Conservation (phyloP, 2,888 invertebrate species). For the Cantharis lateralis region DNA sequence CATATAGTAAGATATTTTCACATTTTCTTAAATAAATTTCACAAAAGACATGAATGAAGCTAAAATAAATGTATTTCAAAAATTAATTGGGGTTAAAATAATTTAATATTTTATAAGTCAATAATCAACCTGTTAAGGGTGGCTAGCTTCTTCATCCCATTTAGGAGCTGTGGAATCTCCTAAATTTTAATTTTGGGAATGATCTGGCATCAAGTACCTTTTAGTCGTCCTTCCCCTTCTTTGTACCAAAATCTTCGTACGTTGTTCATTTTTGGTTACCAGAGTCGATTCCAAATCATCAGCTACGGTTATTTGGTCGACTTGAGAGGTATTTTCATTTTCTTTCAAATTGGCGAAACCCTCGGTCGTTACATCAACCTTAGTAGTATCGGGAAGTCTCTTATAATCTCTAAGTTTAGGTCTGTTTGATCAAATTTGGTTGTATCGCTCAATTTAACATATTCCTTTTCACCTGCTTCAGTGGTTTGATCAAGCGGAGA, state of each 20-base stretch:
- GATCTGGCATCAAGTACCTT: neutral
- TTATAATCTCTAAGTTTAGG: neutral
- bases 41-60: neutral
- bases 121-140: too few relatives aligned
- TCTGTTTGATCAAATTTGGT: neutral
- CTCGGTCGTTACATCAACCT: neutral
- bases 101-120: too few relatives aligned
- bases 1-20: neutral
- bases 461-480: neutral
- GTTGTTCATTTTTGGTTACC: slow-evolving; percentile 32
- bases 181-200: neutral
- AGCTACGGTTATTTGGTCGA: neutral
- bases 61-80: too few relatives aligned
- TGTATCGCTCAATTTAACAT: neutral
- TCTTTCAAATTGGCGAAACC: neutral
- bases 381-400: neutral
- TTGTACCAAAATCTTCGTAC: slow-evolving; percentile 32
- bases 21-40: neutral
- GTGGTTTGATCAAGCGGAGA: neutral
- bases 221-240: neutral
- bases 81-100: too few relatives aligned
- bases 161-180: too few relatives aligned
- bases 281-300: slow-evolving; percentile 2
- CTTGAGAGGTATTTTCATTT: neutral
- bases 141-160: too few relatives aligned